Evolutionary conservation across 1,140 invertebrate genomes (phyloP).

Genomic region (Hirudo medicinalis): DNA sequence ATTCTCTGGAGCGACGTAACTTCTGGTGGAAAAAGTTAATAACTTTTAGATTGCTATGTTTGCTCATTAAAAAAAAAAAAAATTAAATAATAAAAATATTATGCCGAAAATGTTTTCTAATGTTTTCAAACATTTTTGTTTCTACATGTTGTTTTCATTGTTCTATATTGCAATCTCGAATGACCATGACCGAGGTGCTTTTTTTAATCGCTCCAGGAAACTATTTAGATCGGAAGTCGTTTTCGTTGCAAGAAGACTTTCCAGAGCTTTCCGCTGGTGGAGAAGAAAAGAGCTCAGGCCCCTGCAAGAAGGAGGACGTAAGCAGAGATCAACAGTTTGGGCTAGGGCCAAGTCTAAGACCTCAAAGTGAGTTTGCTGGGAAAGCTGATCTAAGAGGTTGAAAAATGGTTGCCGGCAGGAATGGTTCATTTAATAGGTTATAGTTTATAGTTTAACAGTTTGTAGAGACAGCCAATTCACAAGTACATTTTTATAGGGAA

Average conservation of each 20-base stretch:
- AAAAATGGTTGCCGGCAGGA: neutral
- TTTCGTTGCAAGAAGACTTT: conserved; percentile 47
- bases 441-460: too few relatives aligned
- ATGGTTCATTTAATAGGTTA: too few relatives aligned
- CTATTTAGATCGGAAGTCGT: conserved; percentile 45
- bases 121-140: too few relatives aligned
- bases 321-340: conserved; percentile 53
- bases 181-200: neutral
- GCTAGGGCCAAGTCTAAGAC: conserved; percentile 61
- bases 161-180: too few relatives aligned
- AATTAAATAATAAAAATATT: too few relatives aligned
- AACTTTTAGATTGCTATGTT: neutral
- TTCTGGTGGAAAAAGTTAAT: conserved; percentile 34
- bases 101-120: too few relatives aligned
- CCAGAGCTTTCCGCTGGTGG: conserved; percentile 44
- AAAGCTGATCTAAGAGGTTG: neutral
- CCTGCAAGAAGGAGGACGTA: conserved; percentile 34
- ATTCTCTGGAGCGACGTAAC: conserved; percentile 44
- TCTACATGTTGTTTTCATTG: too few relatives aligned
- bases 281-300: conserved; percentile 33
- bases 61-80: neutral
- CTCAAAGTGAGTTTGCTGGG: conserved; percentile 42
- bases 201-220: conserved; percentile 23
- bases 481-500: too few relatives aligned
- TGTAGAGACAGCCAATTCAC: too few relatives aligned